Base-by-base conservation (phyloP, 2,113 vertebrate species). In the Anarrhichthys ocellatus region DNA sequence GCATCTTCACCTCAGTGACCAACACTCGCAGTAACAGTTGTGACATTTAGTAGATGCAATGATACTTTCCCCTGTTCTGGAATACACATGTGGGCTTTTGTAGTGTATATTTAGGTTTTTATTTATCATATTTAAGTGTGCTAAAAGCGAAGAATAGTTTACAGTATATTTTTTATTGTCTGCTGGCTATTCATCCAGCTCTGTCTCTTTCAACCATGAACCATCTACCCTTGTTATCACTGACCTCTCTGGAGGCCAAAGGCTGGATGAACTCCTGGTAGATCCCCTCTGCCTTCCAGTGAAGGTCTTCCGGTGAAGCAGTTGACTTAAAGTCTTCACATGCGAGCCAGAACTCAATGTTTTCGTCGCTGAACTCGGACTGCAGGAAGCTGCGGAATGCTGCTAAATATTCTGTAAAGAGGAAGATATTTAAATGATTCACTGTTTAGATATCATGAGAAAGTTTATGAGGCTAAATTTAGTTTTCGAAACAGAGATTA, bases 361-460 rank as follows among this genome's bases (percentile, higher is more conserved):
- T 95, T 82, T 95, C 94, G 6, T 92, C 93, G n/a, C 94, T 95
- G 84, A 92, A 96, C 87, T 95, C 95, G 0, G 93, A 92, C 73
- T 84, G 74, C 18, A 96, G 90, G 70, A 95, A 95, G 11, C 78
- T 54, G 1, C 64, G 84, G 82, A 96, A 96, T 0, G 93, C 91
- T 11, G 82, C 88, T 36, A 90, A 82, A 68, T 77, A 90, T 50
- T 89, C 95, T 95, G 64, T 18, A 29, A 13, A 34, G 36, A 69
- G 15, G 22, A 18, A 72, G 24, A 48, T 0, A 9, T 36, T 72
- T 11, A 40, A 24, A 22, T 36, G 42, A 56, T 44, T 48, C 0
- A 20, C 22, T 32, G 0, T 8, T 56, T 44, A 5, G 61, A 77
- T 63, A 7, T 24, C 0, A 67, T 73, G 10, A 38, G 14, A 38